Evolutionary conservation across 2,113 vertebrate genomes (phyloP).

Genomic region (Cephalopholis sonnerati): DNA sequence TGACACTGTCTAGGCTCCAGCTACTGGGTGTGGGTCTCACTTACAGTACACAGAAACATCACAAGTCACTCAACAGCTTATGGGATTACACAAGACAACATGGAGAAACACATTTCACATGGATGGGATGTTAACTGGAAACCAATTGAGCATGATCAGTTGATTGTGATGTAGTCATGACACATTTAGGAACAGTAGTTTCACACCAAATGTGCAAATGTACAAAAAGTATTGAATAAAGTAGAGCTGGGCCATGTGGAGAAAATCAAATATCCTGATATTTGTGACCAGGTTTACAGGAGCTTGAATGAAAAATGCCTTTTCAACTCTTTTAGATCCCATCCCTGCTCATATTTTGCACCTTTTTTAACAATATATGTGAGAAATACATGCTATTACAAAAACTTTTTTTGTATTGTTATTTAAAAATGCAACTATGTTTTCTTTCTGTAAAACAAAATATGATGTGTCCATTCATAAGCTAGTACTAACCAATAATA

Average conservation of each 20-base stretch:
- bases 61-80: conserved; percentile 59
- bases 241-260: too few relatives aligned
- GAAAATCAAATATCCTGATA: too few relatives aligned
- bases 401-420: too few relatives aligned
- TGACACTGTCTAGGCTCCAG: conserved; percentile 98
- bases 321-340: too few relatives aligned
- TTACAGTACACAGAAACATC: conserved; percentile 83
- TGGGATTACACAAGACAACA: conserved; percentile 43
- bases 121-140: neutral
- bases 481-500: too few relatives aligned
- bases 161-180: neutral
- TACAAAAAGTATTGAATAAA: too few relatives aligned
- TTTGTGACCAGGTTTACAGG: neutral
- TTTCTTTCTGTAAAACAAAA: too few relatives aligned
- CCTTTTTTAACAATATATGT: too few relatives aligned
- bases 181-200: neutral
- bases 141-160: neutral
- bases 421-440: too few relatives aligned
- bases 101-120: conserved; percentile 12
- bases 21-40: conserved; percentile 94
- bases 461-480: too few relatives aligned
- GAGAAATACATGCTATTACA: too few relatives aligned
- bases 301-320: neutral
- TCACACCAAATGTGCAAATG: neutral
- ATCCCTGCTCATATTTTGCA: too few relatives aligned